Evolutionary conservation across 2,113 vertebrate genomes (phyloP).

Genomic region (Ameiurus melas): DNA sequence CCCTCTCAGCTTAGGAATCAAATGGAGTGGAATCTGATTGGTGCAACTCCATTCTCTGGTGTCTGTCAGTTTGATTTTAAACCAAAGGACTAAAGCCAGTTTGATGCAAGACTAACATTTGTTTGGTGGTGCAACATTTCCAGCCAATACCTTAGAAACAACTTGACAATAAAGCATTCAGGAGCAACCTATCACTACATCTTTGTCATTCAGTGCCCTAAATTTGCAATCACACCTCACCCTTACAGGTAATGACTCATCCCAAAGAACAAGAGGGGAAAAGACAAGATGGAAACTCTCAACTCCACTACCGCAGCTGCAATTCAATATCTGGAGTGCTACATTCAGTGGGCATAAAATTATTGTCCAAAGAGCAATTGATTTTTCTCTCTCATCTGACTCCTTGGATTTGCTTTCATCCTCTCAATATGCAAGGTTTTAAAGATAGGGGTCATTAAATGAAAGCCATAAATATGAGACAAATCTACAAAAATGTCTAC

Average conservation of each 20-base stretch:
- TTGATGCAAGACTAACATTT: background rate
- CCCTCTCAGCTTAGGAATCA: background rate
- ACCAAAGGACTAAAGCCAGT: background rate
- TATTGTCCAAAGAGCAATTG: background rate
- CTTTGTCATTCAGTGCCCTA: conserved; percentile 33
- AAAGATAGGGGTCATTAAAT: background rate
- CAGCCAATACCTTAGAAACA: background rate
- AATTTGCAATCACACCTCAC: conserved; percentile 19
- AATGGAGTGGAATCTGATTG: background rate
- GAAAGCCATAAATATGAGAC: background rate
- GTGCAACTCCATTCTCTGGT: background rate
- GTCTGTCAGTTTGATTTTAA: background rate
- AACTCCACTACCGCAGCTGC: background rate
- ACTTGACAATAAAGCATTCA: background rate
- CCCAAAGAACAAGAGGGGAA: conserved; percentile 4
- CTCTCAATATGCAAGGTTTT: background rate
- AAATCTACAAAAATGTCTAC: background rate
- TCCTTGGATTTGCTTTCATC: background rate
- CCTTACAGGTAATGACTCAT: conserved; percentile 30
- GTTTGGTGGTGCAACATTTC: background rate
- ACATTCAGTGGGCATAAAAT: background rate
- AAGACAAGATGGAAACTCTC: background rate
- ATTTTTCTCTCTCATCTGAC: background rate
- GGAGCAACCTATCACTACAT: background rate
- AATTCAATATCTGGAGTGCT: background rate